Base-by-base conservation (phyloP, 1,140 invertebrate genomes). In the Vanessa tameamea region DNA sequence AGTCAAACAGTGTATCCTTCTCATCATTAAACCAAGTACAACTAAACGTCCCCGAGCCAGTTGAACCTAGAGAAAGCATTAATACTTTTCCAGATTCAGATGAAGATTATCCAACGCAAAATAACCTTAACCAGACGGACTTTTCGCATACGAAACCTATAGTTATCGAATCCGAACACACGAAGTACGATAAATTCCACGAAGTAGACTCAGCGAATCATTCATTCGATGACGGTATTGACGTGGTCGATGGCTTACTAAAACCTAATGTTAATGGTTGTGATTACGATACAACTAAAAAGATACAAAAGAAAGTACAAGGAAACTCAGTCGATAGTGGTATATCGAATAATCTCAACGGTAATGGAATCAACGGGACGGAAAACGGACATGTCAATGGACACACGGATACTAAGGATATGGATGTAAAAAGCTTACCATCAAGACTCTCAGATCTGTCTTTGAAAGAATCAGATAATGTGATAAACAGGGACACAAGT, bases 81-180 rank as follows among this genome's bases (percentile, higher is more conserved):
- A 88, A 80, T 48, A 78, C 81, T 2, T 89, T 87, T 77, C 83
- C 84, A 0, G 89, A 91, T 31, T 88, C 87, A 0, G 87, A 91
- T 71, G 88, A 91, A 69, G 88, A 90, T 55, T 92, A 91, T 68
- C 90, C 91, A 0, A 92, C 90, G 8, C 87, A 92, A 55, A 92
- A 92, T 61, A 89, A 91, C 69, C 80, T 92, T 0, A 92, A 91
- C 69, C 89, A 92, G 72, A 92, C 88, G 6, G 88, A 91, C 65
- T 92, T 92, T 79, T 89, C 86, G 1, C 89, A 92, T 73, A 92
- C 89, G 0, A 84, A 87, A 82, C 91, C 91, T 8, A 92, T 92
- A 63, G 82, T 92, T 12, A 92, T 92, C 15, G 89, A 91, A 78
- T 90, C 89, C 0, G 91, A 91, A 71, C 80, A 85, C 13, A 80